Conservation (phyloP, 1,140 invertebrate genomes). For the Cyrtorhinus lividipennis region DNA sequence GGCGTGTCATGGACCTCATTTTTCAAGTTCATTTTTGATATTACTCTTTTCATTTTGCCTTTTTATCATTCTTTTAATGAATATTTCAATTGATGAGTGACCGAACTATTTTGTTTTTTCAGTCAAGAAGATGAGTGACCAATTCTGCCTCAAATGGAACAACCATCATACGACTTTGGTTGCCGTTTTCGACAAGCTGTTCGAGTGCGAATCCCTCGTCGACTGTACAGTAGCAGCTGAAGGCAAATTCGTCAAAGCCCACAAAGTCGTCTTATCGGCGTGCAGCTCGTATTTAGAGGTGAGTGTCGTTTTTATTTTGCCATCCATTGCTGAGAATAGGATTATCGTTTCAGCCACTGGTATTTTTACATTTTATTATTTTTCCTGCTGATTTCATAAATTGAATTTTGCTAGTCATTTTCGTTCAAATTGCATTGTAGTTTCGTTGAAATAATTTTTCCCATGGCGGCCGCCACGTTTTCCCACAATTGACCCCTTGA, state of each 20-base stretch:
- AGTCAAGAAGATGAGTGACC: constrained; percentile 33
- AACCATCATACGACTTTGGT: constrained; percentile 40
- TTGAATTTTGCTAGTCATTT: no score
- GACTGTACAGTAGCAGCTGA: constrained; percentile 43
- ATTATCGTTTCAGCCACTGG: no score
- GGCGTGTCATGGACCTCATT: background rate
- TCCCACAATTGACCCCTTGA: no score
- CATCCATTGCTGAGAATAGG: no score
- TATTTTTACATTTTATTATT: constrained; percentile 10
- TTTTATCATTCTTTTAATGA: background rate
- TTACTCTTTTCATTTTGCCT: background rate
- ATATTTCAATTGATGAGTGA: background rate
- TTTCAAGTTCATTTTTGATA: background rate
- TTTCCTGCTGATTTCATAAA: background rate
- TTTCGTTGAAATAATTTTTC: no score
- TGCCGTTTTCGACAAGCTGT: constrained; percentile 36
- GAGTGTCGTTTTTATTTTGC: constrained; percentile 14
- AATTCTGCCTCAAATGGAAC: constrained; percentile 43
- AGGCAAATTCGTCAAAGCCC: constrained; percentile 37
- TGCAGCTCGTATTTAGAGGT: constrained; percentile 41
- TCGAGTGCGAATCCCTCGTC: constrained; percentile 36
- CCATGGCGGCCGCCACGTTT: no score
- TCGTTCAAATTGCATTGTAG: no score
- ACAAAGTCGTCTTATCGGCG: constrained; percentile 39
- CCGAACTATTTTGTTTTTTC: constrained; percentile 7